These are phyloP conservation scores for Onychomys leucogaster DNA, from an alignment of 2,797 vertebrate genomes.

Conservation along the genomic window DNA sequence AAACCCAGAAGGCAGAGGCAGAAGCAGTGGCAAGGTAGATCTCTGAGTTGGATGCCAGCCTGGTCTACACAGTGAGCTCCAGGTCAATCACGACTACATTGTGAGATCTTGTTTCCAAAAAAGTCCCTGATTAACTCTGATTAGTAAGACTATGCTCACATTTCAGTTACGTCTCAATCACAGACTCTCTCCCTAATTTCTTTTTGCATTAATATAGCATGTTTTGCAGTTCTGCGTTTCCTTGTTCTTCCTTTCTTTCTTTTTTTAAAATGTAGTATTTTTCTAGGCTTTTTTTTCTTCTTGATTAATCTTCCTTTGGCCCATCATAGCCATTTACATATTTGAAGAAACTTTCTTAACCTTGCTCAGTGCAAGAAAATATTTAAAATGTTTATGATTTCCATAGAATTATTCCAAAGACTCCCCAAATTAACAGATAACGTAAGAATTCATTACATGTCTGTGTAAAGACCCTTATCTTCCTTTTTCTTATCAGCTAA, in stretches of 20 bases:
- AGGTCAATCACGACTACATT: not conserved
- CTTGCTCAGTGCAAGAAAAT: not conserved
- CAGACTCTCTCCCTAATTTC: not conserved
- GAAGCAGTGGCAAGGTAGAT: too few relatives aligned
- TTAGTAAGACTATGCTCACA: not conserved
- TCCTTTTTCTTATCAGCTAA: not conserved
- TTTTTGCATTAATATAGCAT: not conserved
- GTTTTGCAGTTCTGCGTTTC: not conserved
- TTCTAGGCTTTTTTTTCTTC: not conserved
- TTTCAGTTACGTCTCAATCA: not conserved
- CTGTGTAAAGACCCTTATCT: not conserved
- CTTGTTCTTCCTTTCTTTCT: not conserved
- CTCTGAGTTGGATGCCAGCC: not conserved
- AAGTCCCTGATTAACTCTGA: not conserved
- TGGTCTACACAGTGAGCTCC: not conserved
- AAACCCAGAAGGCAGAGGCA: not conserved
- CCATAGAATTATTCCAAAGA: not conserved
- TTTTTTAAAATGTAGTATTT: not conserved
- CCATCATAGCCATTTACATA: not conserved
- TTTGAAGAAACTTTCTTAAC: not conserved
- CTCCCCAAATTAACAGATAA: not conserved
- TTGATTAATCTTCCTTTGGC: not conserved
- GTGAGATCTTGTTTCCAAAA: not conserved
- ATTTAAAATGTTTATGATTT: conserved; percentile 37
- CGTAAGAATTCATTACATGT: not conserved